Conservation (phyloP, 1,140 invertebrate species). For the Megalonaias nervosa region DNA sequence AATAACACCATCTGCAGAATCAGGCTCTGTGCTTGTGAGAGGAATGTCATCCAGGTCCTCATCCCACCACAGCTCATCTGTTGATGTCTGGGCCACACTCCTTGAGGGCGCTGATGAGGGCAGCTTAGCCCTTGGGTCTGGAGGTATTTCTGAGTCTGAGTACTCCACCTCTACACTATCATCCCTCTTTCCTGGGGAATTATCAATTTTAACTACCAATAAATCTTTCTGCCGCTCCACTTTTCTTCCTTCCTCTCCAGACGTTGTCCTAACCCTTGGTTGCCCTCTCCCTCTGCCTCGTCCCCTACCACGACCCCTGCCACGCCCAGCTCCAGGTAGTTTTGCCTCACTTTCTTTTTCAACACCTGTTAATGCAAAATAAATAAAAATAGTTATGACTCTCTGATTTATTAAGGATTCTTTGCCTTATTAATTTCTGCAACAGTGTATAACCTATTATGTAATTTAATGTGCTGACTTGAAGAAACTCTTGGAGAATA, state of each 20-base stretch:
- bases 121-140: slow-evolving; percentile 19
- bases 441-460: too few relatives aligned
- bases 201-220: slow-evolving; percentile 40
- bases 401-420: too few relatives aligned
- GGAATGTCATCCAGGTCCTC: slow-evolving; percentile 39
- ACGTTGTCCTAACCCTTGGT: slow-evolving; percentile 20
- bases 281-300: slow-evolving; percentile 29
- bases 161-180: slow-evolving; percentile 44
- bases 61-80: slow-evolving; percentile 36
- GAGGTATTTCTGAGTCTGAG: slow-evolving; percentile 37
- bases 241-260: slow-evolving; percentile 25
- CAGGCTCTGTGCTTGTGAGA: slow-evolving; percentile 30
- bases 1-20: slow-evolving; percentile 31
- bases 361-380: slow-evolving; percentile 18
- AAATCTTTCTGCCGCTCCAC: slow-evolving; percentile 39
- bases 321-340: slow-evolving; percentile 28
- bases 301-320: slow-evolving; percentile 36
- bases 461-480: too few relatives aligned
- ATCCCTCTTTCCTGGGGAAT: slow-evolving; percentile 33
- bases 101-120: slow-evolving; percentile 19
- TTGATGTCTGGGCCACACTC: too few relatives aligned
- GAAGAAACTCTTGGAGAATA: too few relatives aligned
- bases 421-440: too few relatives aligned
- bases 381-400: too few relatives aligned
- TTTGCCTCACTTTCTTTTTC: slow-evolving; percentile 31